Conservation (phyloP, 2,888 invertebrate genomes). For the Limnephilus marmoratus region DNA sequence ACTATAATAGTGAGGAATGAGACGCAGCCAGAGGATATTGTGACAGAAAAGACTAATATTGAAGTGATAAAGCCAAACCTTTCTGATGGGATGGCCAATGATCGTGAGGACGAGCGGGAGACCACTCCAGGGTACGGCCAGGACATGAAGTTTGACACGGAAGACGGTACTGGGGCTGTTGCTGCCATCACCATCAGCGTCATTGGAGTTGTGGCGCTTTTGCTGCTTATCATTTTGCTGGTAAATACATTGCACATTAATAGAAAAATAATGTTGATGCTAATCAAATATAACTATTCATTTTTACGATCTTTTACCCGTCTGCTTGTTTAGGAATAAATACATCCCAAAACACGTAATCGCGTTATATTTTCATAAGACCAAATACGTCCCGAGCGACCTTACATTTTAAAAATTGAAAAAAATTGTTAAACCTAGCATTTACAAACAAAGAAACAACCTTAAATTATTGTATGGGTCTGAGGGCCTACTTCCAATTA, state of each 20-base stretch:
- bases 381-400: too few species aligned
- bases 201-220: conserved; percentile 86
- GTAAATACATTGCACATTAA: conserved; percentile 73
- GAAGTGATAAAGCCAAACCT: conserved; percentile 60
- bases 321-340: too few species aligned
- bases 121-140: conserved; percentile 70
- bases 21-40: neutral
- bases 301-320: too few species aligned
- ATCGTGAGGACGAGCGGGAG: conserved; percentile 70
- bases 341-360: too few species aligned
- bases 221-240: conserved; percentile 86
- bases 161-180: conserved; percentile 82
- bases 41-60: conserved; percentile 54
- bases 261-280: neutral
- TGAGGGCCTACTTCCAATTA: too few species aligned
- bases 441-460: too few species aligned
- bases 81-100: conserved; percentile 50
- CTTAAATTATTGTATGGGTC: too few species aligned
- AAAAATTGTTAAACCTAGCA: too few species aligned
- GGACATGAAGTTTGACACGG: conserved; percentile 70
- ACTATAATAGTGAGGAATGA: conserved; percentile 31
- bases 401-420: too few species aligned
- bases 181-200: conserved; percentile 90
- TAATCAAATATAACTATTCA: neutral
- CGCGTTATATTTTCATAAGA: too few species aligned